phyloP scores from a whole-genome alignment of 2,888 invertebrate species.

The Cyaniris semiargus region DNA sequence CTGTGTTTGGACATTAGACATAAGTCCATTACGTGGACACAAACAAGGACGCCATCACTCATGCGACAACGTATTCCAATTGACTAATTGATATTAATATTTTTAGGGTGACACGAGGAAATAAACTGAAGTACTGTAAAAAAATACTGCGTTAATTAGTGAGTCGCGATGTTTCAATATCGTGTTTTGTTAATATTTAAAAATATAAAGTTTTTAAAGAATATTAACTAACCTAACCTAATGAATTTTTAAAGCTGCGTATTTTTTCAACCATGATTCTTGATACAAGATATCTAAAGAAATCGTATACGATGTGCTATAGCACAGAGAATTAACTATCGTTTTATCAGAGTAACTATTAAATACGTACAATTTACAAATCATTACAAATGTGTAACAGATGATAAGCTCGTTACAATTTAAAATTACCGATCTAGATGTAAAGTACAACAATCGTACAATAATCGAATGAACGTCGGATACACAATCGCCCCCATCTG shows the following conservation, averaged over 20 bases:
- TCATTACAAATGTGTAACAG: not conserved
- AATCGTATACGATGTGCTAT: no score
- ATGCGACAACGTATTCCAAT: conserved; percentile 66
- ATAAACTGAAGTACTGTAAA: not conserved
- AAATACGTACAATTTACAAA: not conserved
- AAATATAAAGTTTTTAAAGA: no score
- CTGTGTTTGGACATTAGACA: conserved; percentile 73
- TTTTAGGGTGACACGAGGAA: not conserved
- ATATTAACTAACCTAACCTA: no score
- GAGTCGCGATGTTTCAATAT: not conserved
- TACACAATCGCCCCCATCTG: conserved; percentile 65
- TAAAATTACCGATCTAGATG: conserved; percentile 22
- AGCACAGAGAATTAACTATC: not conserved
- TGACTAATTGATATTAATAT: conserved; percentile 37
- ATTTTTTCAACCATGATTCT: no score
- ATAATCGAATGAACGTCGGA: conserved; percentile 63
- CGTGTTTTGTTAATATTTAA: no score
- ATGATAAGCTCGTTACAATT: not conserved
- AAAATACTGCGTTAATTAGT: not conserved
- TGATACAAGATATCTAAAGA: no score
- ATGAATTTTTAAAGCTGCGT: no score
- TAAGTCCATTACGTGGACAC: conserved; percentile 74
- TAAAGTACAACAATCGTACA: conserved; percentile 53
- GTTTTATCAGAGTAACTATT: not conserved
- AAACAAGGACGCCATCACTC: conserved; percentile 69